Base-by-base conservation (phyloP, 1,140 invertebrate species). In the Cydia amplana region DNA sequence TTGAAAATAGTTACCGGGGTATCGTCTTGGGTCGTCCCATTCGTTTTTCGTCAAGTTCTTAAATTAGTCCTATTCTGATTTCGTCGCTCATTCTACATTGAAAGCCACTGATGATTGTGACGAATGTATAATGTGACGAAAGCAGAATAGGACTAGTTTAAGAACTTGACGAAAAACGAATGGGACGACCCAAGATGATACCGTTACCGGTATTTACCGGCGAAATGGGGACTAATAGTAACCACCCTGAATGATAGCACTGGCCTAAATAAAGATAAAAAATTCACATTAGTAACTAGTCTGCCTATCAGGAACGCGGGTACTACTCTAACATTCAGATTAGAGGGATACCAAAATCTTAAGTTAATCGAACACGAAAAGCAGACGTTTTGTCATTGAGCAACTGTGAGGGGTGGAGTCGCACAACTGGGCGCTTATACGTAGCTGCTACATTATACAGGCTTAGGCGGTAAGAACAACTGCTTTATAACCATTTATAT, bases 391-490 rank as follows among this genome's bases (percentile, higher is more conserved):
- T n/a, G 36, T 36, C 46, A 18, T 82, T 84, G 80, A 84, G 82
- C 81, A 82, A 81, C 74, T 43, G 70, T 67, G 72, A 77, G 72
- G 77, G 72, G 77, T 78, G 74, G 74, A 74, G 65, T 67, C 55
- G 40, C 65, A 51, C 75, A 77, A 82, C 82, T 82, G 82, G 82
- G 76, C 36, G 72, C 49, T 40, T 76, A 49, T 23, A 79, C 65
- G 78, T 79, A 81, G 78, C 80, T 79, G 49, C 49, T 51, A 51
- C 49, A 77, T 40, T 81, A 78, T 77, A 79, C 77, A 72, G 63
- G 25, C 63, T 64, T 12, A 6, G 28, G 25, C 64, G 64, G 23
- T 36, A 65, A 7, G 12, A 32, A 1, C 36, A 70, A 70, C 32
- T 32, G 12, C 64, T 16, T 16, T 67, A 36, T 7, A 51, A 6